Conservation (phyloP, 2,888 invertebrate genomes). For the Ophioninae sp. region DNA sequence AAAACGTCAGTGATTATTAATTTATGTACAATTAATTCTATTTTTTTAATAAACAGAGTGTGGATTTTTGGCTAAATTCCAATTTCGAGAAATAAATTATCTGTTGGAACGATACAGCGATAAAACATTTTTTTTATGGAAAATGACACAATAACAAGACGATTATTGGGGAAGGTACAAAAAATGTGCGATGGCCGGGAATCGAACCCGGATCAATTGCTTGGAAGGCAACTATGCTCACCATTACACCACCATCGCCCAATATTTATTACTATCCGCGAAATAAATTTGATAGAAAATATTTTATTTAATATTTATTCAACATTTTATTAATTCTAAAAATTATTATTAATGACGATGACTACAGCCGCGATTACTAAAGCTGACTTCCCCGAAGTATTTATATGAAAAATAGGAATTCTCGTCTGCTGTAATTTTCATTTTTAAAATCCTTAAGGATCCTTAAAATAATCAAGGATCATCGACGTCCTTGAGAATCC, state of each 20-base stretch:
- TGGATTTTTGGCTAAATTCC: not conserved
- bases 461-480: too few species aligned
- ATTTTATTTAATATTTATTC: conserved; percentile 2
- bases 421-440: too few species aligned
- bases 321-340: not conserved
- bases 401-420: too few species aligned
- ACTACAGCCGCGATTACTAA: too few species aligned
- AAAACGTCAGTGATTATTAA: not conserved
- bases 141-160: not conserved
- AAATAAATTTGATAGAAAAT: not conserved
- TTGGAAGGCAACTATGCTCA: conserved; percentile 71
- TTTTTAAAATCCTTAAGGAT: too few species aligned
- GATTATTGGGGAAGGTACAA: conserved; percentile 1
- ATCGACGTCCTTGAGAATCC: too few species aligned
- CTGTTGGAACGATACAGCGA: not conserved
- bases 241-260: conserved; percentile 70
- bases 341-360: too few species aligned
- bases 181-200: conserved; percentile 70
- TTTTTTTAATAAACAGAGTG: not conserved
- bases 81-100: not conserved
- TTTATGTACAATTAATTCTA: not conserved
- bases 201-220: conserved; percentile 71
- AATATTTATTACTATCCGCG: not conserved
- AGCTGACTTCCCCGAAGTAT: too few species aligned
- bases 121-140: not conserved